A percentile compares a stretch with the other conserved stretches of the same genome.
These are phyloP conservation scores for Norana najaformis DNA, from an alignment of 2,888 invertebrate genomes.

Conservation along the genomic window DNA sequence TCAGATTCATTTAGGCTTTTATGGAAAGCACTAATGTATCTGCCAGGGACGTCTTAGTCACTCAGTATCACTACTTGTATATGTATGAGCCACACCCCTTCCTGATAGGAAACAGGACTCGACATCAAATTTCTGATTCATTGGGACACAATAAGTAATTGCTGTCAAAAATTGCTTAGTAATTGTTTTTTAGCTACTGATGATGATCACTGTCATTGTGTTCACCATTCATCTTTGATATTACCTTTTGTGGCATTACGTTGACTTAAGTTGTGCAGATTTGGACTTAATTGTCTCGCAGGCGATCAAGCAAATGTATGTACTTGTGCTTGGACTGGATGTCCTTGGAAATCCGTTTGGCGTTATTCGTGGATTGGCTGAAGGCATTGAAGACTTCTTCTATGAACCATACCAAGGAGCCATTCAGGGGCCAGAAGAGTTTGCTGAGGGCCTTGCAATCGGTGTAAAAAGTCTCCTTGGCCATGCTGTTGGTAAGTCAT, in stretches of 20 bases:
- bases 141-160: too few species aligned
- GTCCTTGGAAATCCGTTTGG: slow-evolving; percentile 99
- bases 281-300: slow-evolving; percentile 66
- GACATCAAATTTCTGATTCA: neutral
- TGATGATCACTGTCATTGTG: neutral
- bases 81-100: neutral
- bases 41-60: neutral
- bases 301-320: slow-evolving; percentile 92
- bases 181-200: neutral
- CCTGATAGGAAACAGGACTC: neutral
- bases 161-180: neutral
- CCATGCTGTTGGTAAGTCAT: slow-evolving; percentile 75
- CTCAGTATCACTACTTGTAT: neutral
- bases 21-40: neutral
- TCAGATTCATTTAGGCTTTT: neutral
- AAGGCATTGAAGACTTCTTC: slow-evolving; percentile 96
- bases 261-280: neutral
- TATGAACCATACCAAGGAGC: slow-evolving; percentile 94
- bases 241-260: neutral
- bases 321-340: slow-evolving; percentile 92
- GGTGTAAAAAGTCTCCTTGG: slow-evolving; percentile 93
- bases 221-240: too few species aligned
- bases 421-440: slow-evolving; percentile 85
- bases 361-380: slow-evolving; percentile 87
- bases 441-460: slow-evolving; percentile 91